Evolutionary conservation across 64 coral and sea anemone species (phyloP).

Genomic region (Montipora efflorescens): DNA sequence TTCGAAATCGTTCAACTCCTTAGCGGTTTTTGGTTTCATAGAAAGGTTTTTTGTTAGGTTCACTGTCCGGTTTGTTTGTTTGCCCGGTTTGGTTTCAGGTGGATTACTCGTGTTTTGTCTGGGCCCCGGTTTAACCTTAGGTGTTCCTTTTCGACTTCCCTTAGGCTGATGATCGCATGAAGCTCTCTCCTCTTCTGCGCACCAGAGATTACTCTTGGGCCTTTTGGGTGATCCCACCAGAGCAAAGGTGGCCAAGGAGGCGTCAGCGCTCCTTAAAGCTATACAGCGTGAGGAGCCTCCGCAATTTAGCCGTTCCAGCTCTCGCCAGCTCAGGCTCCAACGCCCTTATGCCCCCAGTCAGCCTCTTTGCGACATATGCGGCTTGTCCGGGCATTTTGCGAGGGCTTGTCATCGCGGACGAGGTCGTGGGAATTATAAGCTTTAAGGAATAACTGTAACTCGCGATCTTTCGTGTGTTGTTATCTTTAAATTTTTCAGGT

Average conservation of each 20-base stretch:
- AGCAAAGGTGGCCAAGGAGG: conserved; percentile 31
- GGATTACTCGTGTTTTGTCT: too few relatives aligned
- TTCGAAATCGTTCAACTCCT: not conserved
- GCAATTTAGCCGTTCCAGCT: not conserved
- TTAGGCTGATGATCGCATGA: not conserved
- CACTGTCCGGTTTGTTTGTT: too few relatives aligned
- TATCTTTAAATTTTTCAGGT: too few relatives aligned
- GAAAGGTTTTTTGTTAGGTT: too few relatives aligned
- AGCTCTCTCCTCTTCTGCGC: not conserved
- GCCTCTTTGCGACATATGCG: not conserved
- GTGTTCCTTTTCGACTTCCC: not conserved
- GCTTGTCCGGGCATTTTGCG: not conserved
- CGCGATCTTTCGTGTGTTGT: too few relatives aligned
- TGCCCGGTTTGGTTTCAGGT: too few relatives aligned
- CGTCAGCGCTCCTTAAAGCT: conserved; percentile 19
- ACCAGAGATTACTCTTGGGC: conserved; percentile 36
- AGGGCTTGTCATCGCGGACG: not conserved
- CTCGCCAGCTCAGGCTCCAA: not conserved
- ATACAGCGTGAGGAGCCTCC: not conserved
- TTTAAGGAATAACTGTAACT: too few relatives aligned
- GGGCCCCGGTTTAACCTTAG: not conserved
- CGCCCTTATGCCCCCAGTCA: not conserved
- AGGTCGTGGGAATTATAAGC: too few relatives aligned
- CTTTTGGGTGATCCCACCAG: conserved; percentile 12
- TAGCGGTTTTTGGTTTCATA: too few relatives aligned